Base-by-base conservation (phyloP, 2,888 invertebrate genomes). In the Bursaphelenchus okinawaensis region DNA sequence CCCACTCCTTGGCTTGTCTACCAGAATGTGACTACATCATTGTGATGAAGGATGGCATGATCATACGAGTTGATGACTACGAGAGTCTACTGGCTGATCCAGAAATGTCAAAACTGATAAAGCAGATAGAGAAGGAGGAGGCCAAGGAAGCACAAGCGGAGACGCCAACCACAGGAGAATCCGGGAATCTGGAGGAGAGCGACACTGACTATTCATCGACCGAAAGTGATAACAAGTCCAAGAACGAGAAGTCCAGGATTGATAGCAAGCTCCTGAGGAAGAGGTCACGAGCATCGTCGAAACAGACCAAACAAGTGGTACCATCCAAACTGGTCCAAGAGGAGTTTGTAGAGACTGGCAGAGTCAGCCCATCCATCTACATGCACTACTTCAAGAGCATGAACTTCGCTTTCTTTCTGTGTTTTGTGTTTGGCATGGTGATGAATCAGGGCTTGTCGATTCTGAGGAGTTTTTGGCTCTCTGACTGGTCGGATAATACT, bases 301-400 rank as follows among this genome's bases (percentile, higher is more conserved):
- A 22, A 22, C 19, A 59, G 62, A 23, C 20, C 26, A 7, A 24
- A 19, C 9, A 20, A 24, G 26, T 51, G 22, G 52, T n/a, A 68
- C 7, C 29, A 23, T 16, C 54, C n/a, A 20, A 57, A 20, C 8
- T 74, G 62, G 70, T 71, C 19, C 56, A 63, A 22, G 74, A 72
- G 4, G 71, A 71, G 29, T 26, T 51, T 20, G 71, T 60, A 28
- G 69, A 71, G 52, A 71, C 72, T 4, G 72, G 74, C 16, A 22
- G 65, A 40, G 72, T 66, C n/a, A 26, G 27, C 9, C 22, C 51
- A 1, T 52, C 50, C 19, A 93, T 95, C 0, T 93, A 93, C 85
- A 88, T 89, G 75, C 90, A 91, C 84, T 96, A 95, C 83, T 86
- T 93, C 74, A 88, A 87, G 84, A 90, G 91, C 60, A 90, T 93